These are phyloP conservation scores for Spodoptera litura DNA, from an alignment of 1,140 invertebrate species.

Conservation along the genomic window DNA sequence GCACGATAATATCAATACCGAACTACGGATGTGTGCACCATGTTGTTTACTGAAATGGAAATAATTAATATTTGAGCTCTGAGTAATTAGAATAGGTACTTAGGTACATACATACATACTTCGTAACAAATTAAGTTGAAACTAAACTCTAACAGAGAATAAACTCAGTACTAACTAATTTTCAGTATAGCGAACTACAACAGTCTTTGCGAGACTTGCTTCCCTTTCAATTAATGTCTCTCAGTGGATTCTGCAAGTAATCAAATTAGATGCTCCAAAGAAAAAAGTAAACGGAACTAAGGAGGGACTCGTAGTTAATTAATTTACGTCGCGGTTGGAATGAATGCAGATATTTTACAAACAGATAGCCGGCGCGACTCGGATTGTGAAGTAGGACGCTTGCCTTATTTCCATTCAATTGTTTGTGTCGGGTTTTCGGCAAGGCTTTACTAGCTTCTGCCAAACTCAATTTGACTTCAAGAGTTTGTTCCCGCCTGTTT, in stretches of 20 bases:
- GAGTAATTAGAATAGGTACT: too few species aligned
- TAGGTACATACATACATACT: too few species aligned
- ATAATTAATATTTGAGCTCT: too few species aligned
- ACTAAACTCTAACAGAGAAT: not conserved
- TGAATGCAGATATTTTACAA: not conserved
- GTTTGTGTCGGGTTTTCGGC: slow-evolving; percentile 22
- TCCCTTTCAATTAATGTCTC: slow-evolving; percentile 7
- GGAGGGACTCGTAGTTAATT: slow-evolving; percentile 5
- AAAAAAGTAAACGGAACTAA: not conserved
- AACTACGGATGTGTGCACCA: too few species aligned
- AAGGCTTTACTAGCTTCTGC: slow-evolving; percentile 15
- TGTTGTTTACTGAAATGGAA: too few species aligned
- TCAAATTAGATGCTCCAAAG: slow-evolving; percentile 21
- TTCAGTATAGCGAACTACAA: not conserved
- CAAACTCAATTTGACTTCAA: slow-evolving; percentile 35
- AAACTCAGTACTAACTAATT: too few species aligned
- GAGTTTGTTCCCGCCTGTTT: slow-evolving; percentile 30
- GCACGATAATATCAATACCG: too few species aligned
- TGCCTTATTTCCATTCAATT: slow-evolving; percentile 24
- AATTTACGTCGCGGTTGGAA: slow-evolving; percentile 23
- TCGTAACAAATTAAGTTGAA: not conserved
- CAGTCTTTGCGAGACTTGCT: not conserved
- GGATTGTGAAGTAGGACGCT: not conserved
- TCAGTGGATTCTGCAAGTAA: not conserved
- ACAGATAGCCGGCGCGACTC: not conserved